Conservation (phyloP, 2,797 vertebrate species). For the Spea hammondii region DNA sequence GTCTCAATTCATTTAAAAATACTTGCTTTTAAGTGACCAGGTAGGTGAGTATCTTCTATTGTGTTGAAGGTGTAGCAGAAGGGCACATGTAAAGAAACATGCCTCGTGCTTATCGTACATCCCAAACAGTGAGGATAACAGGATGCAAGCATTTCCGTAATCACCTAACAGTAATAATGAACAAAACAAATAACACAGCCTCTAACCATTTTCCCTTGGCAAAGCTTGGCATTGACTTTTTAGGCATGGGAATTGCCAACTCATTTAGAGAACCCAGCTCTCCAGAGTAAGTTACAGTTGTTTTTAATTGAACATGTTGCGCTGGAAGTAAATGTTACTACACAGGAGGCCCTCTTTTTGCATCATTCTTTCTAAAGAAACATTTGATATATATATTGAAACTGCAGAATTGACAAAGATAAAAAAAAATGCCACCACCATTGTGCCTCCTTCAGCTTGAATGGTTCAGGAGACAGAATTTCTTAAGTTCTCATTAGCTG, state of each 20-base stretch:
- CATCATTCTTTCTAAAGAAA: slow-evolving; percentile 62
- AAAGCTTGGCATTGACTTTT: slow-evolving; percentile 58
- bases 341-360: slow-evolving; percentile 59
- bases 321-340: slow-evolving; percentile 57
- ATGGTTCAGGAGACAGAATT: slow-evolving; percentile 13
- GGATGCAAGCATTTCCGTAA: slow-evolving; percentile 68
- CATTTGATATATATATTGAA: slow-evolving; percentile 35
- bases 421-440: slow-evolving; percentile 30
- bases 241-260: slow-evolving; percentile 60
- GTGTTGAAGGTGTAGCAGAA: too few species aligned
- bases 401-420: slow-evolving; percentile 5
- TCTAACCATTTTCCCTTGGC: slow-evolving; percentile 54
- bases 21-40: too few species aligned
- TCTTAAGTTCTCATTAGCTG: not conserved
- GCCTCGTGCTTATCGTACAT: not conserved
- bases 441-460: slow-evolving; percentile 38
- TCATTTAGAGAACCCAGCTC: slow-evolving; percentile 61
- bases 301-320: slow-evolving; percentile 61
- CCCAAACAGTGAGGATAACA: slow-evolving; percentile 47
- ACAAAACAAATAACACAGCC: slow-evolving; percentile 63
- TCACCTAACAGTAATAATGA: slow-evolving; percentile 60
- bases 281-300: slow-evolving; percentile 55
- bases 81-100: too few species aligned
- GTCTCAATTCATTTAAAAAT: too few species aligned
- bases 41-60: too few species aligned